A percentile compares a stretch with the other conserved stretches of the same genome.
phyloP scores from a whole-genome alignment of 2,113 vertebrate species.

The Lethenteron reissneri region DNA sequence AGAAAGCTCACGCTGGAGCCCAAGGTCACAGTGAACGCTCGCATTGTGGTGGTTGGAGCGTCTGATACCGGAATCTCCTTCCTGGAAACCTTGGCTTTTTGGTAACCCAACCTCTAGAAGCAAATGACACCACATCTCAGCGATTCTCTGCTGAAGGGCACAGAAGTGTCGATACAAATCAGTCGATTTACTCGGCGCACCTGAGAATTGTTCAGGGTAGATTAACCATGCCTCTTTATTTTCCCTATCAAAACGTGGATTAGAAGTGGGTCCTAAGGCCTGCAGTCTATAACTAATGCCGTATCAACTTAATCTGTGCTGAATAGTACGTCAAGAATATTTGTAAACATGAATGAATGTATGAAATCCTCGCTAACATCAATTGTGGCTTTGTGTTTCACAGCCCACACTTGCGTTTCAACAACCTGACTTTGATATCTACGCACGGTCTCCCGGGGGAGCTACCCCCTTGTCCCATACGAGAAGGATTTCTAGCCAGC shows the following conservation, averaged over 20 bases:
- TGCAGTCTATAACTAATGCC: no score
- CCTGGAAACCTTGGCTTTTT: slow-evolving; percentile 47
- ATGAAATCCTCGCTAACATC: no score
- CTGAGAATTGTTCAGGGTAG: no score
- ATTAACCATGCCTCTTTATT: no score
- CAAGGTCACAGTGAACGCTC: slow-evolving; percentile 40
- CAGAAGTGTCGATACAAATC: no score
- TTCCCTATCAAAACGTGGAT: no score
- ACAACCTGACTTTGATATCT: slow-evolving; percentile 63
- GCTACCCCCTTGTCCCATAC: slow-evolving; percentile 13
- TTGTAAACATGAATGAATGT: no score
- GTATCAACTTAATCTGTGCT: no score
- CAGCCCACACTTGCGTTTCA: slow-evolving; percentile 67
- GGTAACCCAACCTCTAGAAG: slow-evolving; percentile 28
- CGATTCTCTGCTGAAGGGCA: no score
- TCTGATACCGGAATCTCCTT: slow-evolving; percentile 58
- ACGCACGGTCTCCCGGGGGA: slow-evolving; percentile 39
- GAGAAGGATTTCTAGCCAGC: slow-evolving; percentile 41
- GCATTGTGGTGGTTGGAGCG: slow-evolving; percentile 71
- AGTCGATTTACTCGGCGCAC: no score
- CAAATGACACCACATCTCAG: neutral
- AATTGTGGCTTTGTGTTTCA: slow-evolving; percentile 13
- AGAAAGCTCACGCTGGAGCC: slow-evolving; percentile 55
- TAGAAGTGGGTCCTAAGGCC: no score
- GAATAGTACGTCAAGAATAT: no score